A percentile compares a stretch with the other conserved stretches of the same genome.
These are phyloP conservation scores for Synanthedon andrenaeformis DNA, from an alignment of 2,888 invertebrate species.

Conservation along the genomic window DNA sequence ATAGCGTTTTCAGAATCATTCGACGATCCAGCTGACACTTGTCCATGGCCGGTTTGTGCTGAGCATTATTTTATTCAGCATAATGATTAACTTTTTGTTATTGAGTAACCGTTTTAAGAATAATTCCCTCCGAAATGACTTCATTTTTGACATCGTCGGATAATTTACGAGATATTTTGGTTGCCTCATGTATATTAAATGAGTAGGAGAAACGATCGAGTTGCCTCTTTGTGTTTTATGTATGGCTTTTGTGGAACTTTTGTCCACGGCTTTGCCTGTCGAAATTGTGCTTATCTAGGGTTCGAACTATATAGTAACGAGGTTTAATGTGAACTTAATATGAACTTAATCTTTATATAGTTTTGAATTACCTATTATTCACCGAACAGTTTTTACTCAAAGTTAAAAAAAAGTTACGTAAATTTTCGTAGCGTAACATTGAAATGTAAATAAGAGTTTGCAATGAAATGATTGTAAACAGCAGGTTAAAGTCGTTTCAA, in stretches of 20 bases:
- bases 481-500: background rate
- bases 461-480: background rate
- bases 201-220: constrained; percentile 7
- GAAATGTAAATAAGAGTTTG: background rate
- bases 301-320: too few relatives aligned
- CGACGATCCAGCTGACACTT: too few relatives aligned
- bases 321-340: too few relatives aligned
- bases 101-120: constrained; percentile 19
- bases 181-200: constrained; percentile 27
- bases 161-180: constrained; percentile 26
- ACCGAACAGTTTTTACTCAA: too few relatives aligned
- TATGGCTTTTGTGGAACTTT: too few relatives aligned
- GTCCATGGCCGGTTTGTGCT: constrained; percentile 21
- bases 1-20: too few relatives aligned
- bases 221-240: constrained; percentile 16
- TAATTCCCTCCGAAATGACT: constrained; percentile 28
- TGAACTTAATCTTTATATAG: too few relatives aligned
- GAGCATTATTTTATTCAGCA: constrained; percentile 20
- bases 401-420: background rate
- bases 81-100: constrained; percentile 16
- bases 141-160: constrained; percentile 23
- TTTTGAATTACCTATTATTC: too few relatives aligned
- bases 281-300: too few relatives aligned
- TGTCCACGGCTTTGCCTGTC: too few relatives aligned
- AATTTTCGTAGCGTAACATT: background rate